A percentile compares a stretch with the other conserved stretches of the same genome.
Conservation (phyloP, 1,140 invertebrate genomes). For the Venustaconcha ellipsiformis region DNA sequence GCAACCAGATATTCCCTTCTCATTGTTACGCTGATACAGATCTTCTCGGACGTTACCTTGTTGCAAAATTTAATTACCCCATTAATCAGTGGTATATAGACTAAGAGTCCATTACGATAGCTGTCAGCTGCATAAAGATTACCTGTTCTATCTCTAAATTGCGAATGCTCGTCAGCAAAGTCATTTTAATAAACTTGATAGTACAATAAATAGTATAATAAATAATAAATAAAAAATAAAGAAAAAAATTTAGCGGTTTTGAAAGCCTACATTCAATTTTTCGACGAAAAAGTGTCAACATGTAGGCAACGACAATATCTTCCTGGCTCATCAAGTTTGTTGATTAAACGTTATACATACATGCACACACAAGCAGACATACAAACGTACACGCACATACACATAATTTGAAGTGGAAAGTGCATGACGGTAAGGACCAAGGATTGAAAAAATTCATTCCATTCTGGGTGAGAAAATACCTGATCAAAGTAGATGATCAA, state of each 20-base stretch:
- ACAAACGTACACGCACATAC: no score
- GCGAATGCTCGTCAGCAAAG: background rate
- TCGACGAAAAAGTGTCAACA: no score
- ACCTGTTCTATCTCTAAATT: background rate
- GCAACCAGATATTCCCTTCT: constrained; percentile 4
- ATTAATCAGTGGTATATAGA: background rate
- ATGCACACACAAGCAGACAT: no score
- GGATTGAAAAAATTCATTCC: background rate
- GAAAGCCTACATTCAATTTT: no score
- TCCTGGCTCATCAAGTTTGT: no score
- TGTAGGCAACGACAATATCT: no score
- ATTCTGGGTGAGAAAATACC: background rate
- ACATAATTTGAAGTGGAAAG: no score
- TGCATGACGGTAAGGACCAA: background rate
- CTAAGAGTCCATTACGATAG: background rate
- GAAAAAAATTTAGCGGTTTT: no score
- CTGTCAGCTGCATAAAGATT: background rate
- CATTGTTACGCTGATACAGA: constrained; percentile 6
- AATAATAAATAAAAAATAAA: no score
- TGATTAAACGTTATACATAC: no score
- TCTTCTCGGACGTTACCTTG: constrained; percentile 4
- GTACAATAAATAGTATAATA: no score
- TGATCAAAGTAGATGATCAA: constrained; percentile 16
- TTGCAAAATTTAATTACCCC: background rate
- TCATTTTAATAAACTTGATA: no score